A percentile compares a stretch with the other conserved stretches of the same genome.
phyloP scores from a whole-genome alignment of 1,140 invertebrate genomes.

The Leucophenga varia region DNA sequence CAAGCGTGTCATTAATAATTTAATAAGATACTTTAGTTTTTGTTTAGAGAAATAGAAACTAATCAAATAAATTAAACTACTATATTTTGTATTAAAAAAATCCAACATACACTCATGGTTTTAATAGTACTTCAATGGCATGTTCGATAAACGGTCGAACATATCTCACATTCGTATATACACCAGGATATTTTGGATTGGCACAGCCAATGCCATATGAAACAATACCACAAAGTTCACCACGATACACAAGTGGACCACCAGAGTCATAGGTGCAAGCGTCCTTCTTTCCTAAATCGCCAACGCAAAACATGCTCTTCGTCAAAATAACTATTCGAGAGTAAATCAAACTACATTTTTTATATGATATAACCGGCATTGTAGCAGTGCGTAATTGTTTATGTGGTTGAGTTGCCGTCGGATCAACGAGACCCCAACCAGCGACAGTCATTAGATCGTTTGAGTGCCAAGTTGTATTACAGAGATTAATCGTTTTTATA shows the following conservation, averaged over 20 bases:
- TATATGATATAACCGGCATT: slow-evolving; percentile 27
- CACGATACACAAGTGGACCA: slow-evolving; percentile 26
- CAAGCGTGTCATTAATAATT: no score
- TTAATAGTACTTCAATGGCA: background rate
- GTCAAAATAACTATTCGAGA: slow-evolving; percentile 9
- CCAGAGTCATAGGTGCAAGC: slow-evolving; percentile 42
- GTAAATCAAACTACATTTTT: slow-evolving; percentile 16
- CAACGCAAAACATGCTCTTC: slow-evolving; percentile 36
- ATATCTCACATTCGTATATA: slow-evolving; percentile 35
- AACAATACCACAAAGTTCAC: slow-evolving; percentile 36
- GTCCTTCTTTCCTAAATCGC: slow-evolving; percentile 24
- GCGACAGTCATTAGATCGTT: slow-evolving; percentile 14
- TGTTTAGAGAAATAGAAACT: no score
- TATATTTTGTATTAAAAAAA: no score
- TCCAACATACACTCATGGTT: no score
- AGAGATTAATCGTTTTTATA: slow-evolving; percentile 13
- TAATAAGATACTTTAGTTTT: no score
- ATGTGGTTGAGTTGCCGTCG: background rate
- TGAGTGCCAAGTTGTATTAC: background rate
- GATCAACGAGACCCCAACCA: slow-evolving; percentile 31
- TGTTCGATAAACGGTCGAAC: slow-evolving; percentile 40
- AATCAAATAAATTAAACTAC: no score
- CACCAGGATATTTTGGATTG: slow-evolving; percentile 29
- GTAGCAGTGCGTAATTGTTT: slow-evolving; percentile 14
- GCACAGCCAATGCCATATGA: slow-evolving; percentile 43